phyloP scores from a whole-genome alignment of 2,797 vertebrate species.

The Poeciliopsis turneri region DNA sequence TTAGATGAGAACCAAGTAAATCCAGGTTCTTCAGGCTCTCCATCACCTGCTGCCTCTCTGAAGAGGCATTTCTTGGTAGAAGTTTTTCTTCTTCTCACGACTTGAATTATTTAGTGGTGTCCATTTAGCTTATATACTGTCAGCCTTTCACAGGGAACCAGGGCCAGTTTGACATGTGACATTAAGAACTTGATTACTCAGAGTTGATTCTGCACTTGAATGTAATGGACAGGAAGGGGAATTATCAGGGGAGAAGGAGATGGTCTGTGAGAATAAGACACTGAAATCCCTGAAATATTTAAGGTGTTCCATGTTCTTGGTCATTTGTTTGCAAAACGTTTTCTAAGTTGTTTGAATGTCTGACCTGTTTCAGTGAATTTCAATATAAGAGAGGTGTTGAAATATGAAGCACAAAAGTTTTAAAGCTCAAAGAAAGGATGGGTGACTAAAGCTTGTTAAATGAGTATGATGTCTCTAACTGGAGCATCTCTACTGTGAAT shows the following conservation, averaged over 20 bases:
- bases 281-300: conserved; percentile 40
- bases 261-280: conserved; percentile 41
- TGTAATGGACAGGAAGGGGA: conserved; percentile 57
- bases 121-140: conserved; percentile 72
- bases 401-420: not conserved
- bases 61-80: conserved; percentile 45
- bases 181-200: conserved; percentile 61
- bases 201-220: conserved; percentile 52
- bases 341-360: not conserved
- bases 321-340: conserved; percentile 22
- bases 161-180: conserved; percentile 56
- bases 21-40: conserved; percentile 33
- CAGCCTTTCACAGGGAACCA: conserved; percentile 62
- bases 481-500: not conserved
- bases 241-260: conserved; percentile 32
- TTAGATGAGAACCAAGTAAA: conserved; percentile 42
- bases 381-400: not conserved
- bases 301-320: conserved; percentile 29
- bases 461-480: not conserved
- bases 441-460: too few relatives aligned
- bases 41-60: conserved; percentile 29
- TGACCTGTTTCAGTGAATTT: not conserved
- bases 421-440: not conserved
- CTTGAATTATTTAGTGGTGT: conserved; percentile 73
- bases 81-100: conserved; percentile 36